Evolutionary conservation across 1,140 invertebrate genomes (phyloP).

Genomic region (Bradysia coprophila): DNA sequence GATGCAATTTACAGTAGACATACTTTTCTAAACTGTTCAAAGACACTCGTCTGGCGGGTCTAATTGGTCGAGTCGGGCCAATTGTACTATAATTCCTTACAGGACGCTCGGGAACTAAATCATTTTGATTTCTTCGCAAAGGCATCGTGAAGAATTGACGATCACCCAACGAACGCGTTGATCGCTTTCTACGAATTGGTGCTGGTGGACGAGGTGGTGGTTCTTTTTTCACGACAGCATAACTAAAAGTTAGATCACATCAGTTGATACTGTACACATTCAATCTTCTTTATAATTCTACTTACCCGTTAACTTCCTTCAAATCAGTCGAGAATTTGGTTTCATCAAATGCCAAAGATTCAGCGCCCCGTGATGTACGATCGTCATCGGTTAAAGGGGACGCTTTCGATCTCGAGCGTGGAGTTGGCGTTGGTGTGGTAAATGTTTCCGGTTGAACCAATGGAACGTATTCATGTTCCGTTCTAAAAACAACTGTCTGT

Average conservation of each 20-base stretch:
- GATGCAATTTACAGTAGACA: not conserved
- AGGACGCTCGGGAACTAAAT: slow-evolving; percentile 18
- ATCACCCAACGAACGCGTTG: slow-evolving; percentile 19
- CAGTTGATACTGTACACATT: not conserved
- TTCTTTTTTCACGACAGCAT: slow-evolving; percentile 26
- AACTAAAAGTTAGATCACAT: slow-evolving; percentile 8
- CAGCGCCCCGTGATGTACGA: slow-evolving; percentile 46
- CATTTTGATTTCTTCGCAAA: slow-evolving; percentile 24
- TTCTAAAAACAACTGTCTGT: slow-evolving; percentile 38
- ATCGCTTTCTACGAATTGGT: slow-evolving; percentile 29
- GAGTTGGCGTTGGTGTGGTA: slow-evolving; percentile 24
- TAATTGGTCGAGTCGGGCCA: slow-evolving; percentile 31
- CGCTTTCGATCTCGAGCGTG: slow-evolving; percentile 23
- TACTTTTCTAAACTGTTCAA: slow-evolving; percentile 25
- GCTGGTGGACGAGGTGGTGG: slow-evolving; percentile 32
- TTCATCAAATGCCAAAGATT: slow-evolving; percentile 34
- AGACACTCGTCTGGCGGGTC: slow-evolving; percentile 32
- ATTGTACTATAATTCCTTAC: slow-evolving; percentile 47
- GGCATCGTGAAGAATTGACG: slow-evolving; percentile 30
- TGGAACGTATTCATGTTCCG: slow-evolving; percentile 40
- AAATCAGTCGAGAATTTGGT: slow-evolving; percentile 26
- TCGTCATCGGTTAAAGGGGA: slow-evolving; percentile 44
- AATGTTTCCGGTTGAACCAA: slow-evolving; percentile 24
- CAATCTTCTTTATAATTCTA: slow-evolving; percentile 4
- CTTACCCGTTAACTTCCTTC: slow-evolving; percentile 28